These are phyloP conservation scores for Adelognathus sp. DNA, from an alignment of 2,888 invertebrate species.

Conservation along the genomic window DNA sequence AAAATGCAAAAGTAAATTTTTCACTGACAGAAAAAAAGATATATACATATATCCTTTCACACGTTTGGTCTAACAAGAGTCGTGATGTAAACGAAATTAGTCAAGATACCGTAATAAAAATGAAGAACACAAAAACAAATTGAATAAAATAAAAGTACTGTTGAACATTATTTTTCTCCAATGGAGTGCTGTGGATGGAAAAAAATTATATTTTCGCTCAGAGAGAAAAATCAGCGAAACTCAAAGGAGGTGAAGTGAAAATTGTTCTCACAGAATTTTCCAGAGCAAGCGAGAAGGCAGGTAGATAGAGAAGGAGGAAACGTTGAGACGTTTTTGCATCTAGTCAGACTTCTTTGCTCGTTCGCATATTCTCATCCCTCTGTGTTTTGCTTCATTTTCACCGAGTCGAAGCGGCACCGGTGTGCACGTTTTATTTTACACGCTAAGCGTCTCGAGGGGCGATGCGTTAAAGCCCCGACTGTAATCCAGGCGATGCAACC, in stretches of 20 bases:
- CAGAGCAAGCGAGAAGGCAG: slow-evolving; percentile 6
- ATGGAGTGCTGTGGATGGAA: neutral
- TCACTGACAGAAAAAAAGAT: too few relatives aligned
- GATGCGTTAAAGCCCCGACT: slow-evolving; percentile 73
- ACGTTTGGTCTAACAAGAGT: too few relatives aligned
- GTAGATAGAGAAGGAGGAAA: neutral
- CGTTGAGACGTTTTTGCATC: slow-evolving; percentile 27
- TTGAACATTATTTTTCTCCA: too few relatives aligned
- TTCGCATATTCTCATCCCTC: neutral
- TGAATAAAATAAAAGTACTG: neutral
- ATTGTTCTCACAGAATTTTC: slow-evolving; percentile 47
- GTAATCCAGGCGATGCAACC: slow-evolving; percentile 75
- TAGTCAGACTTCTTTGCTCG: slow-evolving; percentile 7
- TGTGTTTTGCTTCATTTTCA: neutral
- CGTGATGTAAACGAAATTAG: too few relatives aligned
- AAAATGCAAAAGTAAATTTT: too few relatives aligned
- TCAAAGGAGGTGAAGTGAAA: slow-evolving; percentile 33
- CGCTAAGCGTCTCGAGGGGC: slow-evolving; percentile 70
- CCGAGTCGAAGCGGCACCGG: slow-evolving; percentile 36
- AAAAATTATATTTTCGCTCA: neutral
- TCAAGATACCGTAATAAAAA: too few relatives aligned
- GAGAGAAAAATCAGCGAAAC: slow-evolving; percentile 14
- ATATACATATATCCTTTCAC: too few relatives aligned
- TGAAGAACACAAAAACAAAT: too few relatives aligned
- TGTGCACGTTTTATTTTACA: slow-evolving; percentile 69